Evolutionary conservation across 2,888 invertebrate species (phyloP), one percentile per base, ranked within the genome.

Genomic region (Dexiosoma caninum): DNA sequence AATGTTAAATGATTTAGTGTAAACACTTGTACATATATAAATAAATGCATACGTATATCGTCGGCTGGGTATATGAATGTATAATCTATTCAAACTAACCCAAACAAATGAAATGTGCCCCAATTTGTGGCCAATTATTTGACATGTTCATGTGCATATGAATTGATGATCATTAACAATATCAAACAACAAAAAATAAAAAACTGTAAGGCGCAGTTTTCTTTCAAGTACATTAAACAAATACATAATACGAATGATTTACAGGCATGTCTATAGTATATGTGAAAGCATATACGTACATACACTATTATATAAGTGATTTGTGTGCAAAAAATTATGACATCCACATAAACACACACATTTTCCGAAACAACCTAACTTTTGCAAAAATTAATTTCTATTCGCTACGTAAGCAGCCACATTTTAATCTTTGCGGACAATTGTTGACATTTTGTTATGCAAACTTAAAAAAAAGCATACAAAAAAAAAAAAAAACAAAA

Each of bases 71-170:
- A n/a, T n/a, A n/a, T 49, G 30, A 44, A 30, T 7, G 8, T 35
- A 27, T 40, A 5, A 53, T 32, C 35, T 37, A 62, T 57, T n/a
- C 37, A 59, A 60, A 55, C 35, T 37, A 44, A 37, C 42, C 64
- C 16, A 57, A 64, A 62, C 32, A 37, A 49, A 19, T 27, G 19
- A 74, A 62, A 59, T 69, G 77, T 69, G 70, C 51, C 72, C 72
- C 77, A 81, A 72, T 81, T 77, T 77, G 55, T 62, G 71, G 27
- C 77, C 67, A 81, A 77, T 77, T 81, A 80, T 81, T 81, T 81
- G 71, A 72, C 77, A 81, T 72, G 57, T 72, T 77, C 51, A 77
- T 72, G 72, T 77, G 67, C 51, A 77, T 57, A 49, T 42, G 32
- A 72, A 77, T 72, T 69, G 42, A 57, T 72, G 67, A 59, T 66